Evolutionary conservation across 2,113 vertebrate species (phyloP).

Genomic region (Mohoua ochrocephala): DNA sequence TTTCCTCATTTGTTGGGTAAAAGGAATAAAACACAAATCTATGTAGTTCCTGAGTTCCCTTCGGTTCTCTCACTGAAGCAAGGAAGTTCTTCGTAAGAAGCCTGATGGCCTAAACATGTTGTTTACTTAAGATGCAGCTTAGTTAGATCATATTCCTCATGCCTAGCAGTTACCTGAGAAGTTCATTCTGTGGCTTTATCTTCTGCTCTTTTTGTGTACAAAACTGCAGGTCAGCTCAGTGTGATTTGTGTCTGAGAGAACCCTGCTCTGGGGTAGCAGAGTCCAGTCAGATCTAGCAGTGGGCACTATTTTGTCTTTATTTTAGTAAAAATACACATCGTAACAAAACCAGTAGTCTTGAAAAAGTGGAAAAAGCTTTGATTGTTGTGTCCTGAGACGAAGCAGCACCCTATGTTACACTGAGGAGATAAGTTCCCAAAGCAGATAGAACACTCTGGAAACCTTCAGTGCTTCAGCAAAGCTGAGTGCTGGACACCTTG

Average conservation of each 20-base stretch:
- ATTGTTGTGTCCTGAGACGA: neutral
- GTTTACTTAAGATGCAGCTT: neutral
- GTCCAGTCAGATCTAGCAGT: neutral
- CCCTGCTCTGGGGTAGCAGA: neutral
- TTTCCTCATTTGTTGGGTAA: neutral
- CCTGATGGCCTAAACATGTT: neutral
- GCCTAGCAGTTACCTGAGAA: neutral
- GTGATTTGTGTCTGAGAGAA: neutral
- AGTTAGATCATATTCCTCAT: neutral
- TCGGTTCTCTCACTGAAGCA: neutral
- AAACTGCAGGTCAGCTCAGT: neutral
- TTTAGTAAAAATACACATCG: neutral
- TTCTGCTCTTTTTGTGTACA: neutral
- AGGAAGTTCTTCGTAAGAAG: neutral
- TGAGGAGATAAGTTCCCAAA: neutral
- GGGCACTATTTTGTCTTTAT: neutral
- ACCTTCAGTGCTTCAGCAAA: neutral
- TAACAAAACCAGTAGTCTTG: neutral
- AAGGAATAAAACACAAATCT: neutral
- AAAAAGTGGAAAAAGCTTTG: neutral
- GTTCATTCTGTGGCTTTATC: neutral
- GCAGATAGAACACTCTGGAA: neutral
- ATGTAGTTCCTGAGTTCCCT: neutral
- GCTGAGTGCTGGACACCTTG: neutral
- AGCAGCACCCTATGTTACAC: neutral